Percentiles rank a stretch among this genome's conserved stretches.
phyloP scores from a whole-genome alignment of 2,113 vertebrate genomes.

The Carassius carassius region DNA sequence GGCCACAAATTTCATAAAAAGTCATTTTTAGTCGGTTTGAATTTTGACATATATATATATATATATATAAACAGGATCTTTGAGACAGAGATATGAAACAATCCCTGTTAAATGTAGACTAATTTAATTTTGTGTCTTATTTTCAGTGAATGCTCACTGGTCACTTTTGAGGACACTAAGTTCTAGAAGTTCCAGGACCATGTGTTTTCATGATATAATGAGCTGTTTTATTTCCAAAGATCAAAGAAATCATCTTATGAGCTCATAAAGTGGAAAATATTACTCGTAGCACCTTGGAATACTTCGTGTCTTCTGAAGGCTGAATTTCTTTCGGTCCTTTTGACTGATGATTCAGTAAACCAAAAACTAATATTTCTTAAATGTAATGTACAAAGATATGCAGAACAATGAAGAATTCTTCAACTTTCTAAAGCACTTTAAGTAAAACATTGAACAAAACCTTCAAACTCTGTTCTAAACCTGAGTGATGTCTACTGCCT shows the following conservation, averaged over 20 bases:
- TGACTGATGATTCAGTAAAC: neutral
- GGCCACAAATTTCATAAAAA: no score
- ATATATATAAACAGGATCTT: neutral
- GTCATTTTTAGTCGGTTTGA: no score
- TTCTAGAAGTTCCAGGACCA: neutral
- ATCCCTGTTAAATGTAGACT: no score
- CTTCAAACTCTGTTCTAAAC: neutral
- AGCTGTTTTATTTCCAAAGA: neutral
- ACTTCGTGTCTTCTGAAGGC: neutral
- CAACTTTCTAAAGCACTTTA: neutral
- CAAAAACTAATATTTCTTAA: neutral
- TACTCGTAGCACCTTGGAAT: neutral
- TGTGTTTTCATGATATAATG: neutral
- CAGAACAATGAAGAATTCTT: neutral
- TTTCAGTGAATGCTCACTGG: neutral
- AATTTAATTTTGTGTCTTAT: no score
- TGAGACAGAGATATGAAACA: neutral
- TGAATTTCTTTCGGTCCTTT: neutral
- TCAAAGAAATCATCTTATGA: neutral
- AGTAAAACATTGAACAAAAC: neutral
- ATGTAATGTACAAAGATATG: neutral
- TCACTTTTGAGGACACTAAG: neutral
- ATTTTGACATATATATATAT: no score
- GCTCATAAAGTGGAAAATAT: neutral
- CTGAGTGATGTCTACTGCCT: neutral